Evolutionary conservation across 2,888 invertebrate species (phyloP).

Genomic region (Apoderus coryli): DNA sequence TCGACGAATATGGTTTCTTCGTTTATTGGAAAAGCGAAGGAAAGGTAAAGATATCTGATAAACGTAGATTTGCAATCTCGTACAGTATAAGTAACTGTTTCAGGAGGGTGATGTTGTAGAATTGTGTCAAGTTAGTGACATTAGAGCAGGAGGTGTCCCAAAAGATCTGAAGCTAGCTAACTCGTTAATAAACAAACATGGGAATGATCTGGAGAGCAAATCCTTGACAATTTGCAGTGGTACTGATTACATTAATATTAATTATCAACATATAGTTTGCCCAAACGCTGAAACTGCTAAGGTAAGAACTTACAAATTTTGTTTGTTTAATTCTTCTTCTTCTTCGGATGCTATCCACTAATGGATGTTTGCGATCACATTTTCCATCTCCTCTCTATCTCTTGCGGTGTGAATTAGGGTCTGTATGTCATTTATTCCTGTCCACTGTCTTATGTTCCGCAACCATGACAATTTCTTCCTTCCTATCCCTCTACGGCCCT

Average conservation of each 20-base stretch:
- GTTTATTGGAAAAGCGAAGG: conserved; percentile 97
- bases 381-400: no score
- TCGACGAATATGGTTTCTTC: conserved; percentile 96
- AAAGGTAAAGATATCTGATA: conserved; percentile 43
- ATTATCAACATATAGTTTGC: conserved; percentile 93
- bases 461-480: no score
- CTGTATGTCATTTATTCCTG: no score
- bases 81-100: conserved; percentile 24
- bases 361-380: no score
- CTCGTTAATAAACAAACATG: conserved; percentile 67
- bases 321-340: conserved; percentile 8
- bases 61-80: conserved; percentile 2
- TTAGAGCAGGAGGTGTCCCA: conserved; percentile 83
- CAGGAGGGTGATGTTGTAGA: conserved; percentile 98
- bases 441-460: no score
- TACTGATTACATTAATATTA: conserved; percentile 97
- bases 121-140: conserved; percentile 95
- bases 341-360: no score
- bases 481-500: no score
- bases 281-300: conserved; percentile 86
- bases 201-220: conserved; percentile 72
- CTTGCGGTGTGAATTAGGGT: no score
- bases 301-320: conserved; percentile 46
- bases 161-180: conserved; percentile 72
- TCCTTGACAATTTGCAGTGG: conserved; percentile 96